Percentiles rank a stretch among this genome's conserved stretches.
phyloP scores from a whole-genome alignment of 2,797 vertebrate species.

The Lepus townsendii region DNA sequence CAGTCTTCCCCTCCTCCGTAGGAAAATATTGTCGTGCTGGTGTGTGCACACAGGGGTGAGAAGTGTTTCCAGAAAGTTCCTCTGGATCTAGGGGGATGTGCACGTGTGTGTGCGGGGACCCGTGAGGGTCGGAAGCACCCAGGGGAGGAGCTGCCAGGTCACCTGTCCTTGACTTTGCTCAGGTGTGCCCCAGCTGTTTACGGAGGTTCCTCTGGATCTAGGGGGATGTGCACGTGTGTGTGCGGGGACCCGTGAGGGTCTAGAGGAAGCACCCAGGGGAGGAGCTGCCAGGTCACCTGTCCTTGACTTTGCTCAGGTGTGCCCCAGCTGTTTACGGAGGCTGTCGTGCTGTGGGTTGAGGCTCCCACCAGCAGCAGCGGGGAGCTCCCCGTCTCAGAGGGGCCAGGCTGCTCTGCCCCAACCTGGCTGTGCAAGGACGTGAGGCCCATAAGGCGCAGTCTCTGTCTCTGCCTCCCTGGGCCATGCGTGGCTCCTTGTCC shows the following conservation, averaged over 20 bases:
- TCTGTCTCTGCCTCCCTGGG: neutral
- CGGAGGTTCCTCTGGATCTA: neutral
- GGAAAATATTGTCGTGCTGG: no score
- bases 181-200: neutral
- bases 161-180: neutral
- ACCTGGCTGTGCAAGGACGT: neutral
- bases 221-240: no score
- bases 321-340: fast-evolving
- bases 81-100: no score
- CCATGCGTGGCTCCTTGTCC: no score
- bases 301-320: neutral
- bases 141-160: neutral
- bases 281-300: fast-evolving
- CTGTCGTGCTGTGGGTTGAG: fast-evolving
- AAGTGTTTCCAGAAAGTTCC: no score
- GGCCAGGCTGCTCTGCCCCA: neutral
- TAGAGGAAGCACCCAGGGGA: fast-evolving
- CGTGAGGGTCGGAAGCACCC: no score
- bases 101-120: no score
- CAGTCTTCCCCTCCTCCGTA: no score
- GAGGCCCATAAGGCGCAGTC: fast-evolving
- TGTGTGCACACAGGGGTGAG: no score
- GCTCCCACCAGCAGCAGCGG: fast-evolving
- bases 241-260: no score
- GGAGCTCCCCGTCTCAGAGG: neutral